A percentile compares a stretch with the other conserved stretches of the same genome.
These are phyloP conservation scores for Styela clava DNA, from an alignment of 23 tunicate genomes.

Conservation along the genomic window DNA sequence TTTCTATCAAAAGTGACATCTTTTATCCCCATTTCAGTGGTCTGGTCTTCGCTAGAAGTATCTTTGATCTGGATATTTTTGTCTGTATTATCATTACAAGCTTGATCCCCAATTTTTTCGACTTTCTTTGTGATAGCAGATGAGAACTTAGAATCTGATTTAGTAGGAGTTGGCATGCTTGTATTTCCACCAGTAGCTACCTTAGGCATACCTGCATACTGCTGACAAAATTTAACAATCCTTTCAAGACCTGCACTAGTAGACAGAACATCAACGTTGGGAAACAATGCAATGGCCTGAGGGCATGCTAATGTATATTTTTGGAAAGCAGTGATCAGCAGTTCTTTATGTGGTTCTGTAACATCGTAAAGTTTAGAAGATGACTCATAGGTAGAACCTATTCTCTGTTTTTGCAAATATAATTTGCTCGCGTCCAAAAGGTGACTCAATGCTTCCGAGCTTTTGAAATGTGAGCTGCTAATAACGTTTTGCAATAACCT, in stretches of 20 bases:
- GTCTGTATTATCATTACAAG: neutral
- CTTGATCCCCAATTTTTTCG: neutral
- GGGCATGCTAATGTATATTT: slow-evolving; percentile 9
- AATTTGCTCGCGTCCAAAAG: slow-evolving; percentile 19
- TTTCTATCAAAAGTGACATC: neutral
- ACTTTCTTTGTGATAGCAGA: neutral
- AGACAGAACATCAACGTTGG: slow-evolving; percentile 5
- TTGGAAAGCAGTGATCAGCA: slow-evolving; percentile 7
- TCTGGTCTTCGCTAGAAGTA: neutral
- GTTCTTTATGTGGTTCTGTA: slow-evolving; percentile 16
- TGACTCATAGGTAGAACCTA: neutral
- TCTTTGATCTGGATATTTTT: neutral
- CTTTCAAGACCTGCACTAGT: slow-evolving; percentile 1
- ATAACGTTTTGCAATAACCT: neutral
- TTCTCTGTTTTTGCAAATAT: slow-evolving; percentile 21
- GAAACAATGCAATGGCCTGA: neutral
- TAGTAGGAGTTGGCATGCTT: neutral
- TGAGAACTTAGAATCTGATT: neutral
- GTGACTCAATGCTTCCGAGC: neutral
- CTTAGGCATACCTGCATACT: neutral
- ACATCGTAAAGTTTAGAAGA: neutral
- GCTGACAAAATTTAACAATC: slow-evolving; percentile 19
- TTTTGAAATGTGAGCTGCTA: neutral
- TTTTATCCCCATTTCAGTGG: neutral
- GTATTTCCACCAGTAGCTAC: neutral